Base-by-base conservation (phyloP, 2,113 vertebrate genomes). In the Ceyx cyanopectus region DNA sequence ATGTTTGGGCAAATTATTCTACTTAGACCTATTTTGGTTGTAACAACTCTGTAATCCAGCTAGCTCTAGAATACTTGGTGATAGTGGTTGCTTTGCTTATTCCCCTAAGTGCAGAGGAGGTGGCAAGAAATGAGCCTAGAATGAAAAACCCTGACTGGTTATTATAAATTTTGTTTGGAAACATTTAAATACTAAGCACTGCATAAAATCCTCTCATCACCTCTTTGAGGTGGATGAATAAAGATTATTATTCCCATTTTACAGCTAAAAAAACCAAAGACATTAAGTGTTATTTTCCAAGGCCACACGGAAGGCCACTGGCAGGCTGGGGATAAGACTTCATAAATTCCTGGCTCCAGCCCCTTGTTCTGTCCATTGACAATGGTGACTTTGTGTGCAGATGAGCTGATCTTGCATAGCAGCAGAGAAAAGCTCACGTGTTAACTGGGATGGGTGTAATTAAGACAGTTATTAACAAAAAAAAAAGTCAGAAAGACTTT, bases 141-240 rank as follows among this genome's bases (percentile, higher is more conserved):
- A 74, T 60, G 87, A 67, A 90, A 94, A 95, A 45, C 54, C 20
- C 45, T 79, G 67, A 89, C 78, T 92, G 15, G 70, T 79, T 89
- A 50, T 94, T 92, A 81, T 69, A 74, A 92, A 85, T 77, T 85
- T 77, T 95, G 87, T 95, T 96, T 95, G 91, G 94, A 94, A 93
- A 94, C 89, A 60, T 94, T 91, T 85, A 89, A 95, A 87, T 85
- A 90, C 91, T 79, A 61, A 93, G 72, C 84, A 51, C 92, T 73
- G 75, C 87, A 87, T 93, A 94, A 96, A 94, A 91, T 85, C 63
- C 91, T 96, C 94, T 94, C 94, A 93, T 93, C 75, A 2, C 91
- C 84, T 94, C 89, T 96, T 91, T 91, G 91, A 95, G 91, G 91
- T 96, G 68, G 63, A 90, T 86, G 91, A 96, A 91, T 95, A 92